Percentiles rank a stretch among this genome's conserved stretches.
Conservation (phyloP, 2,888 invertebrate species). For the Hipparchia semele region DNA sequence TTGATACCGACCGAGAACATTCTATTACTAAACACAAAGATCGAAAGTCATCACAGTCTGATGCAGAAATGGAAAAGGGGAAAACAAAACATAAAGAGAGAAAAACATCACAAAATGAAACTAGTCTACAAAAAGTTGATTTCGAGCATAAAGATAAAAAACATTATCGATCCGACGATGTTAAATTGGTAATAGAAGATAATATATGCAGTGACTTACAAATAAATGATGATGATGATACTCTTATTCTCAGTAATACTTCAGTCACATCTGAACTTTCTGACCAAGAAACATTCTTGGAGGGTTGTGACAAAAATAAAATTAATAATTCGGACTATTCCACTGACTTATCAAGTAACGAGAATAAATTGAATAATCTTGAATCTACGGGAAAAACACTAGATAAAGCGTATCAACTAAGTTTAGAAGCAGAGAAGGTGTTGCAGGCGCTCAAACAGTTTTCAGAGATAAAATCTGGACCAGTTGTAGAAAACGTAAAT, state of each 20-base stretch:
- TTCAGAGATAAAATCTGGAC: conserved; percentile 61
- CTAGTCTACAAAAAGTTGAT: conserved; percentile 14
- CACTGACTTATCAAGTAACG: conserved; percentile 1
- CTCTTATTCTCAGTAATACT: conserved; percentile 17
- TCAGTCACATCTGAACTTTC: conserved; percentile 6
- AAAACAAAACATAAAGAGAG: background rate
- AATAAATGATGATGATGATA: conserved; percentile 14
- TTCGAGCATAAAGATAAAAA: background rate
- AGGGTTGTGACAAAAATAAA: background rate
- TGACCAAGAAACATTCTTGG: conserved; percentile 10
- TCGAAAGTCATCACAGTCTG: conserved; percentile 2
- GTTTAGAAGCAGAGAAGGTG: conserved; percentile 56
- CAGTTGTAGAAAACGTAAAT: conserved; percentile 38
- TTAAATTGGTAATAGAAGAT: background rate
- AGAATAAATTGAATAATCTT: conserved; percentile 7
- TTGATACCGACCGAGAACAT: conserved; percentile 24
- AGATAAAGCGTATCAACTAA: conserved; percentile 65
- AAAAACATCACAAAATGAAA: conserved; percentile 36
- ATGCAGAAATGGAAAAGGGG: background rate
- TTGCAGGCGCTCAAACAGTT: conserved; percentile 56
- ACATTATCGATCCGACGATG: background rate
- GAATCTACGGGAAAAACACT: conserved; percentile 52
- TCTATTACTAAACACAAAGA: conserved; percentile 24
- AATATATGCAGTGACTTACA: background rate
- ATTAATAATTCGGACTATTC: conserved; percentile 1